These are phyloP conservation scores for Vireo griseus DNA, from an alignment of 2,797 vertebrate genomes.

Conservation along the genomic window DNA sequence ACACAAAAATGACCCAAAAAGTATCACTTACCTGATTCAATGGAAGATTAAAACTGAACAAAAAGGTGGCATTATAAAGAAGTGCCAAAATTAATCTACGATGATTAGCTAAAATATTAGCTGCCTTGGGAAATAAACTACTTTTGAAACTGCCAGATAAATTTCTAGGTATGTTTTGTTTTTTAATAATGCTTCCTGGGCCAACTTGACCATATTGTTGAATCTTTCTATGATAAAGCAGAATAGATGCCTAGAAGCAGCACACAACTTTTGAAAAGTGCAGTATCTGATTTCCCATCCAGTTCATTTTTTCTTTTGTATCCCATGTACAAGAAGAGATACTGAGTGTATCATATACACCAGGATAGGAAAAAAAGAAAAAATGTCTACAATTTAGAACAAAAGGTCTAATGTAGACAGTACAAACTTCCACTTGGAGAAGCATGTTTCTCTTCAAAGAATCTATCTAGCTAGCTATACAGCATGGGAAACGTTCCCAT, in stretches of 20 bases:
- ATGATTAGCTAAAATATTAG: background rate
- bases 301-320: background rate
- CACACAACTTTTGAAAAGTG: background rate
- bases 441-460: background rate
- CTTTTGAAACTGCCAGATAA: background rate
- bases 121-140: background rate
- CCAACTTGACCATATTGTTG: background rate
- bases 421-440: background rate
- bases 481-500: background rate
- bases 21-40: background rate
- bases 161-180: background rate
- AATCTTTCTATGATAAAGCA: background rate
- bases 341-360: background rate
- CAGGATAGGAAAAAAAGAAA: background rate
- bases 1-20: background rate
- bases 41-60: background rate
- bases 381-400: background rate
- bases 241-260: background rate
- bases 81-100: background rate
- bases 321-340: background rate
- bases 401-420: background rate
- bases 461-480: background rate
- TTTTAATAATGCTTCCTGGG: background rate
- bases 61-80: background rate
- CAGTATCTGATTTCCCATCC: background rate